A percentile compares a stretch with the other conserved stretches of the same genome.
Evolutionary conservation across 2,888 invertebrate species (phyloP).

Genomic region (Brachypalpus laphriformis): DNA sequence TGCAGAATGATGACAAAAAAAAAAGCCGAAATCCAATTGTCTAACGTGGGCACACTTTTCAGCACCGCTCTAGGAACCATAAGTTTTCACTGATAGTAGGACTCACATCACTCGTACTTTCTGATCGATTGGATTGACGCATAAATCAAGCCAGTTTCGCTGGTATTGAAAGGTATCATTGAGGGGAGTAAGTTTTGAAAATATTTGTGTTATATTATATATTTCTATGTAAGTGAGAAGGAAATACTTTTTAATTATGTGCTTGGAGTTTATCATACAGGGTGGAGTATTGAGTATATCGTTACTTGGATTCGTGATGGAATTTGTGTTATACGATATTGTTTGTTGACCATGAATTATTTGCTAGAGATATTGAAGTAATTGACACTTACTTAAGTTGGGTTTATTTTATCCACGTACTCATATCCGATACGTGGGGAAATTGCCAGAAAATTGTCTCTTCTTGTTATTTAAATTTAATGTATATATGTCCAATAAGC

Average conservation of each 20-base stretch:
- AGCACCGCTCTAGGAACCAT: conserved; percentile 32
- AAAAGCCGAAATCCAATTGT: conserved; percentile 26
- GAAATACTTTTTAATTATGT: not conserved
- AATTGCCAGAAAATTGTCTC: too few species aligned
- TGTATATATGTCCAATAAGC: too few species aligned
- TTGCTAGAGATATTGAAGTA: not conserved
- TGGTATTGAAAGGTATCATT: conserved; percentile 8
- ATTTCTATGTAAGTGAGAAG: not conserved
- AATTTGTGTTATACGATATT: conserved; percentile 18
- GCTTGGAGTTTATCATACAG: not conserved
- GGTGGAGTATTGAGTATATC: not conserved
- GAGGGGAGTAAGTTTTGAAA: conserved; percentile 1
- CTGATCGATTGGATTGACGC: not conserved
- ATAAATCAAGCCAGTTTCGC: conserved; percentile 34
- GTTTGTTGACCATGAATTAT: not conserved
- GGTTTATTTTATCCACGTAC: too few species aligned
- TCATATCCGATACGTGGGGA: too few species aligned
- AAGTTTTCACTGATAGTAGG: conserved; percentile 16
- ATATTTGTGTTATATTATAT: not conserved
- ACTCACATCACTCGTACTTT: not conserved
- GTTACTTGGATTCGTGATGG: not conserved
- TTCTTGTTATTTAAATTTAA: too few species aligned
- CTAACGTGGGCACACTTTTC: conserved; percentile 45
- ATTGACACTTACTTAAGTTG: not conserved
- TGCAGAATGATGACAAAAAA: conserved; percentile 9